Evolutionary conservation across 2,113 vertebrate species (phyloP).

Genomic region (Ochotona princeps): DNA sequence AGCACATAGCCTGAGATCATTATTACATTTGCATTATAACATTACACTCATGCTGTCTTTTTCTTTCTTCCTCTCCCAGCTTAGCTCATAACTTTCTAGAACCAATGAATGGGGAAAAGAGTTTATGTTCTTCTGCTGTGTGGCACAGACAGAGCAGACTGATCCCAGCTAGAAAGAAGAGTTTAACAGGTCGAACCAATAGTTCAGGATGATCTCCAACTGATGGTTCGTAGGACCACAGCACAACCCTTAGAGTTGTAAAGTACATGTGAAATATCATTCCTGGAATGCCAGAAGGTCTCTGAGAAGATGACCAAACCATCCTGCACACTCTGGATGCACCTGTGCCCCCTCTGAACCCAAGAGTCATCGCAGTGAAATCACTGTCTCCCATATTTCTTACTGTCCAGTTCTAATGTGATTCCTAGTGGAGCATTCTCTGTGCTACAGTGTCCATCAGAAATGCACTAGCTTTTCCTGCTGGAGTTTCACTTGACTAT

Average conservation of each 20-base stretch:
- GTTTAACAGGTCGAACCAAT: not conserved
- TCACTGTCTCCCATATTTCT: not conserved
- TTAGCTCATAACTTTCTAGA: slow-evolving; percentile 14
- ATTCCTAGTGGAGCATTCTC: not conserved
- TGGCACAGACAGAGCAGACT: not conserved
- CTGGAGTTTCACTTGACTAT: not conserved
- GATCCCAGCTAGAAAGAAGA: not conserved
- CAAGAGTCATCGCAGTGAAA: not conserved
- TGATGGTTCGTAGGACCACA: not conserved
- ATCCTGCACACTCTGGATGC: not conserved
- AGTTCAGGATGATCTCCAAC: not conserved
- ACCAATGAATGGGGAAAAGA: not conserved
- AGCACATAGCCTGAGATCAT: not conserved
- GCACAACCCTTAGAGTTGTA: not conserved
- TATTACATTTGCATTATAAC: not conserved
- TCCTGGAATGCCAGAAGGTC: not conserved
- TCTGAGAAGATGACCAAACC: not conserved
- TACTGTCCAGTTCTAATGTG: not conserved
- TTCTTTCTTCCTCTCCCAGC: not conserved
- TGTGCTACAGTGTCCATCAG: not conserved
- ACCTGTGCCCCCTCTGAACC: not conserved
- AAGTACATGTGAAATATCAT: not conserved
- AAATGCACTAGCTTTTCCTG: not conserved
- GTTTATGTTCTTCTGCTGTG: not conserved
- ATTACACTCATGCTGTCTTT: not conserved